A percentile compares a stretch with the other conserved stretches of the same genome.
These are phyloP conservation scores for Agrotis clavis DNA, from an alignment of 2,888 invertebrate species.

Conservation along the genomic window DNA sequence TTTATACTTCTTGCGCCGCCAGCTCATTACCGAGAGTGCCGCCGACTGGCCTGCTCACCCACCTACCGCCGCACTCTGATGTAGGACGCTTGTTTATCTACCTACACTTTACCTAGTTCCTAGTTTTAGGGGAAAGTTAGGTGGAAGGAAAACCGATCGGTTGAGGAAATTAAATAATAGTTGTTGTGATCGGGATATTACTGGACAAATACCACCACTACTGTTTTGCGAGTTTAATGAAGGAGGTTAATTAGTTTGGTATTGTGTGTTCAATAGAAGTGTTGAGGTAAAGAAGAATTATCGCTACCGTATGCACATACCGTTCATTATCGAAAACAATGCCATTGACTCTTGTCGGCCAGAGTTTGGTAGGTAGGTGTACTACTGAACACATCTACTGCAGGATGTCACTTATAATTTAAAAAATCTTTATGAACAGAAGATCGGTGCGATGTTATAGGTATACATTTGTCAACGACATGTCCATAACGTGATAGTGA, in stretches of 20 bases:
- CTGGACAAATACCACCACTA: not conserved
- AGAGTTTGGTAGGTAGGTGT: not conserved
- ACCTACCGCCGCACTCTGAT: constrained; percentile 50
- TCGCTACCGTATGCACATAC: not conserved
- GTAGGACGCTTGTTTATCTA: constrained; percentile 29
- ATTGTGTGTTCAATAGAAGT: not conserved
- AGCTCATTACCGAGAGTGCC: constrained; percentile 71
- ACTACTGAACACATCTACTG: no score
- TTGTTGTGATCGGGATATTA: constrained; percentile 1
- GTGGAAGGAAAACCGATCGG: constrained; percentile 21
- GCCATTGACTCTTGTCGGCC: not conserved
- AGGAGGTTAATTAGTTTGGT: not conserved
- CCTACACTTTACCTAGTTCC: constrained; percentile 4
- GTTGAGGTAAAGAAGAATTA: not conserved
- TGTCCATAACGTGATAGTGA: no score
- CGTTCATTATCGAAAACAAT: not conserved
- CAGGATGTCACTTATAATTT: no score
- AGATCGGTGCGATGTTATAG: no score
- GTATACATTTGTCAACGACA: no score
- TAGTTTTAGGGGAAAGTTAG: constrained; percentile 6
- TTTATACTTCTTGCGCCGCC: constrained; percentile 69
- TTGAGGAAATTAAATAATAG: constrained; percentile 19
- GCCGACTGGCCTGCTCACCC: constrained; percentile 50
- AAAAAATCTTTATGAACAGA: no score
- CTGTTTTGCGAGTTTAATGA: constrained; percentile 1